Evolutionary conservation across 2,113 vertebrate species (phyloP), one percentile per base, ranked within the genome.

Genomic region (Cyanoderma ruficeps): DNA sequence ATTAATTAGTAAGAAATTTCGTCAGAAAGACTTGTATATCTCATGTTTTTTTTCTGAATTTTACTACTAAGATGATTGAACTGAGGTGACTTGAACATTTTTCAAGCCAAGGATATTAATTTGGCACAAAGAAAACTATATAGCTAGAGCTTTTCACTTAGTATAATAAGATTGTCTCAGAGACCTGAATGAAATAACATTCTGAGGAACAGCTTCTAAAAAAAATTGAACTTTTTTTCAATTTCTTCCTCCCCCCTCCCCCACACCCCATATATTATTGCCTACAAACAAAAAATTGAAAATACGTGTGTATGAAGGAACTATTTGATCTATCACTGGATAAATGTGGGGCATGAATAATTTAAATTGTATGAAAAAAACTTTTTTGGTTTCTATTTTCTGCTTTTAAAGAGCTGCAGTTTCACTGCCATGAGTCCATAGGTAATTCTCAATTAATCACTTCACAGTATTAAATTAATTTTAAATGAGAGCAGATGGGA

Each of bases 401-500:
- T 87, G 23, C 42, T 53, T 90, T 21, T 85, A 74, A 94, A 90
- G 75, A 89, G 55, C 28, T 86, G 8, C 17, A 70, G 24, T 95
- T 94, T 69, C 84, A 72, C 69, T 89, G 53, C 25, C 4, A 0
- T 72, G 57, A 89, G 64, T 82, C 37, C 46, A 72, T 11, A 82
- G 52, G 86, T 92, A 94, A 94, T 96, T 97, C 25, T 93, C 61
- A 95, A 93, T 77, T 76, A 88, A 94, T 84, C 41, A 74, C 95
- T 95, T 92, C 83, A 81, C 24, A 95, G 80, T 71, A 94, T 83
- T 93, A 91, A 77, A 88, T 91, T 94, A 95, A 93, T 97, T 95
- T 94, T 74, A 81, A 94, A 95, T 89, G 42, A 77, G 57, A 96
- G 92, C 84, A 91, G 17, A 67, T 89, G 49, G 47, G 41, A 88